Conservation (phyloP, 2,888 invertebrate genomes). For the Tethea ocularis region DNA sequence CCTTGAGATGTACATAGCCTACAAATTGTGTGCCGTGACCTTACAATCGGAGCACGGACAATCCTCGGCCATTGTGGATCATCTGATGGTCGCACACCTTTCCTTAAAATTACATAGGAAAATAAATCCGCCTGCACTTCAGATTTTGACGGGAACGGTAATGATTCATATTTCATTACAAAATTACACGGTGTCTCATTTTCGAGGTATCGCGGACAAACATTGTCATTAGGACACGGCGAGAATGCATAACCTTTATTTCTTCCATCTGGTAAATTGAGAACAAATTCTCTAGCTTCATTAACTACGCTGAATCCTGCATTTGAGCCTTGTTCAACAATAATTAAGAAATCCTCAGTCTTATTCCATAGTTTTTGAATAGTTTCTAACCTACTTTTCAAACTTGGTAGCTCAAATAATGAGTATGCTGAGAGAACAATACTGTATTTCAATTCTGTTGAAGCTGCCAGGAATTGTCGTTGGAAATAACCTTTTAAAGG, state of each 20-base stretch:
- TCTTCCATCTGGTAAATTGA: constrained; percentile 76
- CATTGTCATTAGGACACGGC: constrained; percentile 93
- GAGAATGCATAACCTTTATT: constrained; percentile 87
- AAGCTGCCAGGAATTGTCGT: constrained; percentile 92
- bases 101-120: constrained; percentile 92
- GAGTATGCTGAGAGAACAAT: constrained; percentile 92
- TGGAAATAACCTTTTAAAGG: constrained; percentile 86
- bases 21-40: constrained; percentile 90
- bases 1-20: constrained; percentile 90
- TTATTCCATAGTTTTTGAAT: constrained; percentile 93
- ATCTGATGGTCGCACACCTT: constrained; percentile 83
- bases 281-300: constrained; percentile 92
- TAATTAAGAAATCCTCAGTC: constrained; percentile 90
- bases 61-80: constrained; percentile 91
- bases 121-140: constrained; percentile 84
- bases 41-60: constrained; percentile 87
- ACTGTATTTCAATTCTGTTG: constrained; percentile 86
- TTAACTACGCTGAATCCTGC: constrained; percentile 92
- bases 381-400: constrained; percentile 86
- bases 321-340: constrained; percentile 93
- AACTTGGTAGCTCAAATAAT: constrained; percentile 90
- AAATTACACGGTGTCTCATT: constrained; percentile 92
- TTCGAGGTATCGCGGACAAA: constrained; percentile 88
- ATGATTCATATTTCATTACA: constrained; percentile 83
- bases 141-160: constrained; percentile 76